These are phyloP conservation scores for Tor tambroides DNA, from an alignment of 2,113 vertebrate species.

Conservation along the genomic window DNA sequence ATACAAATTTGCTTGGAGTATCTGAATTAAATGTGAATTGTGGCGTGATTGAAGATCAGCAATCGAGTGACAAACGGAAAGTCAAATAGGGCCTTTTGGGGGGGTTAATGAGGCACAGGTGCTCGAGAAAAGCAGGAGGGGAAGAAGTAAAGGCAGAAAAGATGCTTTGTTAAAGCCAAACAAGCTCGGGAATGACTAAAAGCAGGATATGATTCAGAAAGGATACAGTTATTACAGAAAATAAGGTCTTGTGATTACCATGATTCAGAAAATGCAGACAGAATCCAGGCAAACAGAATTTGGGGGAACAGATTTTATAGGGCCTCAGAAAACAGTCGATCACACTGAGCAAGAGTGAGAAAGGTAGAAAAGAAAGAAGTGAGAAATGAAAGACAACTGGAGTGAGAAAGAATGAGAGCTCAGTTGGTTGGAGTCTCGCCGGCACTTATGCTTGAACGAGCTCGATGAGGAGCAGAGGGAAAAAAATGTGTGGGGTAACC, in stretches of 20 bases:
- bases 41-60: slow-evolving; percentile 36
- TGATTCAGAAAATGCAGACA: neutral
- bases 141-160: neutral
- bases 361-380: slow-evolving; percentile 4
- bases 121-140: slow-evolving; percentile 6
- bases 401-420: slow-evolving; percentile 31
- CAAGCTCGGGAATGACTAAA: neutral
- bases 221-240: neutral
- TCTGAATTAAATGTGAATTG: neutral
- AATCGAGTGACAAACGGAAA: neutral
- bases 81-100: slow-evolving; percentile 12
- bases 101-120: slow-evolving; percentile 48
- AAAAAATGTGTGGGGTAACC: slow-evolving; percentile 32
- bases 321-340: neutral
- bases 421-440: slow-evolving; percentile 7
- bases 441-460: slow-evolving; percentile 14
- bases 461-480: neutral
- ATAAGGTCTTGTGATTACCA: neutral
- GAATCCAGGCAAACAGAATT: neutral
- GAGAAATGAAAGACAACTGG: slow-evolving; percentile 28
- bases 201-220: neutral
- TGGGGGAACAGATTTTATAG: too few species aligned
- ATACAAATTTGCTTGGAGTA: slow-evolving; percentile 4
- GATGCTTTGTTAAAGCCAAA: neutral
- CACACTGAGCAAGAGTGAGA: neutral